phyloP scores from a whole-genome alignment of 2,888 invertebrate genomes.

The Oxycera nigricornis region DNA sequence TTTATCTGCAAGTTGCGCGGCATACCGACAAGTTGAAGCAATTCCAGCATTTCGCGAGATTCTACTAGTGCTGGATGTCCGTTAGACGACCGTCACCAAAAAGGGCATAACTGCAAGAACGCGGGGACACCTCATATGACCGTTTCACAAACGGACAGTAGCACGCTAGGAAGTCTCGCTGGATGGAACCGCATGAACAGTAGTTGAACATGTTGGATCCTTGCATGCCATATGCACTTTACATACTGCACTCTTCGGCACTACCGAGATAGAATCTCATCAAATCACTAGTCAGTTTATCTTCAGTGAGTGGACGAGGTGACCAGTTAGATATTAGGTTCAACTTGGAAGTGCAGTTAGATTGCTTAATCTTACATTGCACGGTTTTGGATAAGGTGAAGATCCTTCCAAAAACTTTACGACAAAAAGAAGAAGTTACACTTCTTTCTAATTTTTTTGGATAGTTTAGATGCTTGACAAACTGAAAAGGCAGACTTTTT shows the following conservation, averaged over 20 bases:
- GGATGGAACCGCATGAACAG: constrained; percentile 3
- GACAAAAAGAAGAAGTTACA: too few relatives aligned
- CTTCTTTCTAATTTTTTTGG: too few relatives aligned
- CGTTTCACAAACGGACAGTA: neutral
- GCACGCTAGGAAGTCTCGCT: neutral
- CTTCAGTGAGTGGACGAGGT: neutral
- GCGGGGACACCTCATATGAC: constrained; percentile 6
- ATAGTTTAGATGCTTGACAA: too few relatives aligned
- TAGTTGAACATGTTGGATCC: constrained; percentile 22
- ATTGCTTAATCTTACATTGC: constrained; percentile 1
- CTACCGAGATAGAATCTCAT: constrained; percentile 35
- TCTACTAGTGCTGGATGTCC: constrained; percentile 8
- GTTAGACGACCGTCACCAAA: constrained; percentile 17
- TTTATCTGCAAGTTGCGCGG: neutral
- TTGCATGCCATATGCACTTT: constrained; percentile 27
- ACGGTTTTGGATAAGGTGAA: neutral
- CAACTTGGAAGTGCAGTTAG: neutral
- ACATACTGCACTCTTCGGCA: constrained; percentile 23
- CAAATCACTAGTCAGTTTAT: constrained; percentile 39
- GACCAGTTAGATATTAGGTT: neutral
- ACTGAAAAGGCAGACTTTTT: too few relatives aligned
- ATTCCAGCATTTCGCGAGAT: constrained; percentile 14
- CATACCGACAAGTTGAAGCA: constrained; percentile 17
- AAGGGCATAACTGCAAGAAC: constrained; percentile 30
- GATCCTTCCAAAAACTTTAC: too few relatives aligned